phyloP scores from a whole-genome alignment of 1,140 invertebrate genomes.

The Mesaphorura yosii region DNA sequence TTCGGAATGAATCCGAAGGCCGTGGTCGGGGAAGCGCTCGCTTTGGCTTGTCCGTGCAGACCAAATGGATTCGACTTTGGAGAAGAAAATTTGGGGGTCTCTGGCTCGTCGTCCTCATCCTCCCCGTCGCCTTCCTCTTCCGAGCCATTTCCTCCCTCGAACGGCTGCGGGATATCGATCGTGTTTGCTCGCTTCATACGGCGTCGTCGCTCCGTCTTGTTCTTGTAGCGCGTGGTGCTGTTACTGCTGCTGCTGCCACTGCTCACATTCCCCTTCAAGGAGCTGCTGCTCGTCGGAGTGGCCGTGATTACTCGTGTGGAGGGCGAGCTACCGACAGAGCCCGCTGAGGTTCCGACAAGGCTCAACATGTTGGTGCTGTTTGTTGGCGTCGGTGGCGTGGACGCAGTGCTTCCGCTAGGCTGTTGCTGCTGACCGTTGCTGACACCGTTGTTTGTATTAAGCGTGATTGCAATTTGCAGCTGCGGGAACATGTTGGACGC shows the following conservation, averaged over 20 bases:
- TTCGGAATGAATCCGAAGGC: slow-evolving; percentile 63
- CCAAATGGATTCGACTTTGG: no score
- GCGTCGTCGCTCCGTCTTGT: slow-evolving; percentile 47
- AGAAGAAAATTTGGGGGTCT: no score
- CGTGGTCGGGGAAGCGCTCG: slow-evolving; percentile 41
- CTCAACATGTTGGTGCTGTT: no score
- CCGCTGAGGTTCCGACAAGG: no score
- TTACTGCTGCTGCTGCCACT: neutral
- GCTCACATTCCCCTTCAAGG: neutral
- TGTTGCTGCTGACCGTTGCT: no score
- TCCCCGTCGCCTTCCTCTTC: slow-evolving; percentile 40
- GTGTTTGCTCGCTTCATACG: slow-evolving; percentile 77
- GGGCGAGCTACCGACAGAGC: no score
- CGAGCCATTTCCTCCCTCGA: slow-evolving; percentile 41
- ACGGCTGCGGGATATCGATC: slow-evolving; percentile 72
- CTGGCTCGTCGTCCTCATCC: slow-evolving; percentile 26
- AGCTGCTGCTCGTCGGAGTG: neutral
- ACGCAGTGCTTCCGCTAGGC: no score
- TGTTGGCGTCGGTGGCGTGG: neutral
- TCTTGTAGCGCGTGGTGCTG: slow-evolving; percentile 24
- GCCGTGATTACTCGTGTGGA: no score
- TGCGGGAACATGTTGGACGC: slow-evolving; percentile 27
- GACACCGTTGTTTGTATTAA: slow-evolving; percentile 24
- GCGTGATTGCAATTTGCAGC: slow-evolving; percentile 30
- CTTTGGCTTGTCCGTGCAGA: slow-evolving; percentile 29